Base-by-base conservation (phyloP, 2,113 vertebrate genomes). In the Microcebus lehilahytsara region DNA sequence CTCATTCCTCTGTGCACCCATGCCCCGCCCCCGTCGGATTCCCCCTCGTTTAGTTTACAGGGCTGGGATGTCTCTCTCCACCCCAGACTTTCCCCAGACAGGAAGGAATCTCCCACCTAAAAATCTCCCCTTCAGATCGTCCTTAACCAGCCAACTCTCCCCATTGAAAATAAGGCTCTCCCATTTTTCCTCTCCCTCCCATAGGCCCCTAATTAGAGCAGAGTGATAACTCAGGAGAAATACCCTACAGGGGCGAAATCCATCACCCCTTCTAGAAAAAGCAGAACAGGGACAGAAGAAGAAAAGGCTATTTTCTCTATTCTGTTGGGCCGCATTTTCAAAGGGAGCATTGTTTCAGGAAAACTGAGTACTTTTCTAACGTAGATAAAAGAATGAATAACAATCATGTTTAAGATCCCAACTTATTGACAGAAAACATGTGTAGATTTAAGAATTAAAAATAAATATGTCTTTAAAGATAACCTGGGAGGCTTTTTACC, bases 401-500 rank as follows among this genome's bases (percentile, higher is more conserved):
- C 20, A 89, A 83, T 83, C 67, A 85, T 81, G 25, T 67, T 42
- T 95, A 93, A 95, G 34, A 95, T 72, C 94, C 69, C 92, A 97
- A 94, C 62, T 91, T 97, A 87, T 93, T 96, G 96, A 93, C 25
- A 95, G 66, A 96, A 98, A 95, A 86, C 79, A 91, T 79, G 53
- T 96, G 51, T 46, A 95, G 64, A 95, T 37, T 51, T 95, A 90
- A 97, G 42, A 93, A 94, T 85, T 86, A 95, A 96, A 97, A 96
- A 93, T 93, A 86, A 97, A 93, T 46, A 60, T 62, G n/a, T 62
- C 66, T 95, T 96, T 92, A 89, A 97, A 80, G 25, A 77, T 95
- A 51, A 94, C 42, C 83, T 91, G 51, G 74, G 62, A 96, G 40
- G 25, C 13, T 85, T 92, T 77, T 79, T 81, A 89, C 16, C 79